Conservation (phyloP, 1,140 invertebrate species). For the Drosophila eugracilis region DNA sequence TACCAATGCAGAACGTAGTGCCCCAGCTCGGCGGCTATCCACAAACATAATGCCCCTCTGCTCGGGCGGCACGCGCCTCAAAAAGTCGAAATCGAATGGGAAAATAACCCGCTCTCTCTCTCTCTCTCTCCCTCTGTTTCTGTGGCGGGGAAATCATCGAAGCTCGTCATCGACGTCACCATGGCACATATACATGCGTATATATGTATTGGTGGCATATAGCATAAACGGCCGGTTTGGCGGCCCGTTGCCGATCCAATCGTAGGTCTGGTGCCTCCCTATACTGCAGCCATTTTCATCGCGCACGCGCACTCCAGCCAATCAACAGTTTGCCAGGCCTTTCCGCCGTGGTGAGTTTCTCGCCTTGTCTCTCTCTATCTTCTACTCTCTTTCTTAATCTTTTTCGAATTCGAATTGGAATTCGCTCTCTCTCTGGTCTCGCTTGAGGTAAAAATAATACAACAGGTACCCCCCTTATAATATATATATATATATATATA, state of each 20-base stretch:
- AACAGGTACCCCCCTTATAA: conserved; percentile 65
- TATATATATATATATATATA: not conserved
- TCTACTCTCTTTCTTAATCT: no score
- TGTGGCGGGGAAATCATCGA: conserved; percentile 65
- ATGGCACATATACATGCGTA: not conserved
- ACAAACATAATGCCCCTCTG: no score
- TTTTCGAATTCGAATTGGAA: conserved; percentile 30
- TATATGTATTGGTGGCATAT: not conserved
- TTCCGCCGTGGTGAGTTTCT: conserved; percentile 42
- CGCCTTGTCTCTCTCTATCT: conserved; percentile 11
- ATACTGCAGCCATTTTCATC: conserved; percentile 83
- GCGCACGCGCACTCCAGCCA: conserved; percentile 84
- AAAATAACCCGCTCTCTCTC: conserved; percentile 8
- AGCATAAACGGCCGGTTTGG: conserved; percentile 45
- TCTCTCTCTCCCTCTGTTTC: conserved; percentile 5
- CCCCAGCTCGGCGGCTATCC: conserved; percentile 62
- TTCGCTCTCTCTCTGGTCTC: conserved; percentile 18
- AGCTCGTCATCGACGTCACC: conserved; percentile 47
- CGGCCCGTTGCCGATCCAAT: conserved; percentile 65
- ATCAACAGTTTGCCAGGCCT: conserved; percentile 84
- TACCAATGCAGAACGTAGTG: conserved; percentile 21
- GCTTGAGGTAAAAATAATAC: conserved; percentile 73
- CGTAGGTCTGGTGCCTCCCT: conserved; percentile 73
- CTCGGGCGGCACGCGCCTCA: conserved; percentile 70
- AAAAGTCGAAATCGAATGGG: conserved; percentile 61